A percentile compares a stretch with the other conserved stretches of the same genome.
Evolutionary conservation across 2,888 invertebrate species (phyloP).

Genomic region (Schizaphis graminum): DNA sequence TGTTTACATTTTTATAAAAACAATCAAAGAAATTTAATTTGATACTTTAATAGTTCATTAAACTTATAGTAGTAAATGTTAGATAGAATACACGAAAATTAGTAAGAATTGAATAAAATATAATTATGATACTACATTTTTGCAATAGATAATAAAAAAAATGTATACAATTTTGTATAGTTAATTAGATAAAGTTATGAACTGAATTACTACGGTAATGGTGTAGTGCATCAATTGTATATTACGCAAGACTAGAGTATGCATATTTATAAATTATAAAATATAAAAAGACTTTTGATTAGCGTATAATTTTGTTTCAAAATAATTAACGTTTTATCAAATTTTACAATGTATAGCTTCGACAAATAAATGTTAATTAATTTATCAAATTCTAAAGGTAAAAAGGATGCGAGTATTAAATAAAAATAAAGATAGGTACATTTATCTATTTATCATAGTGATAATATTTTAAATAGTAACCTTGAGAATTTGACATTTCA

Average conservation of each 20-base stretch:
- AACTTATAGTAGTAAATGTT: background rate
- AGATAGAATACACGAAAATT: background rate
- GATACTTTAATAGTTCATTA: background rate
- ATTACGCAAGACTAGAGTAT: background rate
- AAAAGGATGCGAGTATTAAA: background rate
- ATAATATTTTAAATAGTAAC: background rate
- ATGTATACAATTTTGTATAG: background rate
- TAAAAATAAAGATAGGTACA: too few species aligned
- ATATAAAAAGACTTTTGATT: background rate
- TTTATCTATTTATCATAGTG: background rate
- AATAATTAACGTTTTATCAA: constrained; percentile 8
- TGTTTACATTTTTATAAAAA: too few species aligned
- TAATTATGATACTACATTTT: background rate
- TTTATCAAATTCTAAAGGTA: background rate
- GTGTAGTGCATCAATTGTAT: background rate
- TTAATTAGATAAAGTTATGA: background rate
- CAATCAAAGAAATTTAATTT: background rate
- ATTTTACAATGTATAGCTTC: background rate
- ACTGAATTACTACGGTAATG: background rate
- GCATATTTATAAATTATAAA: background rate
- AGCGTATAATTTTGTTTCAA: background rate
- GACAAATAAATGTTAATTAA: background rate
- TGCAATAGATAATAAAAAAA: background rate
- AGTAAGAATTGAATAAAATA: background rate
- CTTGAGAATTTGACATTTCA: background rate